Evolutionary conservation across 2,113 vertebrate species (phyloP).

Genomic region (Pteruthius melanotis): DNA sequence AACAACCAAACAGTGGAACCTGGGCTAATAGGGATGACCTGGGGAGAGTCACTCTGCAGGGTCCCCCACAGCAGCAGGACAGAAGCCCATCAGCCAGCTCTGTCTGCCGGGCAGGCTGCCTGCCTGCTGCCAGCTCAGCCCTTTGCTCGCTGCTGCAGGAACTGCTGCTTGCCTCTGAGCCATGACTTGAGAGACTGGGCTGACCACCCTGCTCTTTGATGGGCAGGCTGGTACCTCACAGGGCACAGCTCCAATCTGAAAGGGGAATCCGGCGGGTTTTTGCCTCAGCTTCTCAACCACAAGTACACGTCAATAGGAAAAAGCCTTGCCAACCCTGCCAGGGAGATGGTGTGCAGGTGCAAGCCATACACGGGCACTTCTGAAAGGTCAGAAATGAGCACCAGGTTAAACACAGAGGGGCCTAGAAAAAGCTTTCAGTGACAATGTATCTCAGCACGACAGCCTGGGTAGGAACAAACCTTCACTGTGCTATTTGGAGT

Average conservation of each 20-base stretch:
- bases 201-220: neutral
- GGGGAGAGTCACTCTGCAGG: neutral
- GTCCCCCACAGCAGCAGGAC: neutral
- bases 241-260: neutral
- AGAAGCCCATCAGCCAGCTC: neutral
- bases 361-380: neutral
- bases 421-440: neutral
- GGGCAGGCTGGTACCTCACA: neutral
- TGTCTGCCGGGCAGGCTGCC: neutral
- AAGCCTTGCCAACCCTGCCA: neutral
- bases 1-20: neutral
- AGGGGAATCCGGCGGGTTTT: neutral
- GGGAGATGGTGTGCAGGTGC: neutral
- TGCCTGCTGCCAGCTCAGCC: neutral
- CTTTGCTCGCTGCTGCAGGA: neutral
- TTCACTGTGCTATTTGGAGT: neutral
- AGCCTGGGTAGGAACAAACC: neutral
- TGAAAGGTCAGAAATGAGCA: neutral
- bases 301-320: neutral
- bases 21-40: neutral
- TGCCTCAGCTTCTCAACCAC: neutral
- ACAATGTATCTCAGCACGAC: neutral
- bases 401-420: neutral
- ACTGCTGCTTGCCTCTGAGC: neutral
- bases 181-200: neutral